Conservation (phyloP, 2,797 vertebrate species). For the Etheostoma perlongum region DNA sequence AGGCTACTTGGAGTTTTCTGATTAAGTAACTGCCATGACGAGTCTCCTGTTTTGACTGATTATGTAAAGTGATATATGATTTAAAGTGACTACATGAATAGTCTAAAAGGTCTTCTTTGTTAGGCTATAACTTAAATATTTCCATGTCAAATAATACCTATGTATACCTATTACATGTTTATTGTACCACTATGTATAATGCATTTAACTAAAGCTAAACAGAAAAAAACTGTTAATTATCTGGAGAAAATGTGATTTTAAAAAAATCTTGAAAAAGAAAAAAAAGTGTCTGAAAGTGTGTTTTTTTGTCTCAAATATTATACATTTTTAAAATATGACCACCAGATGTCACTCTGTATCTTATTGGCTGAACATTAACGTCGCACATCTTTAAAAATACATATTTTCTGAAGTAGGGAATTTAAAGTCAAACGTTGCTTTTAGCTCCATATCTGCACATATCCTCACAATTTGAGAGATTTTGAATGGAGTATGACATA, state of each 20-base stretch:
- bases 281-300: not conserved
- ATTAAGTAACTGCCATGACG: constrained; percentile 16
- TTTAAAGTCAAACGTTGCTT: not conserved
- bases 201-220: not conserved
- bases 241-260: not conserved
- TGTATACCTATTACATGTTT: not conserved
- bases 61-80: not conserved
- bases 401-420: not conserved
- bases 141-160: not conserved
- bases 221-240: not conserved
- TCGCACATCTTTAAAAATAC: constrained; percentile 29
- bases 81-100: not conserved
- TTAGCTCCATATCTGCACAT: not conserved
- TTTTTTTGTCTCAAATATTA: not conserved
- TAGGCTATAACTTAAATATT: not conserved
- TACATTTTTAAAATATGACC: constrained; percentile 24
- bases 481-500: not conserved
- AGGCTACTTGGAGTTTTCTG: not conserved
- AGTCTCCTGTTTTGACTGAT: constrained; percentile 17
- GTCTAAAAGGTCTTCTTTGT: not conserved
- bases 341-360: constrained; percentile 54
- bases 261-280: not conserved
- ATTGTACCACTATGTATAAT: not conserved
- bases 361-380: constrained; percentile 13
- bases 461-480: accelerated